phyloP scores from a whole-genome alignment of 2,113 vertebrate species.

The Meriones unguiculatus region DNA sequence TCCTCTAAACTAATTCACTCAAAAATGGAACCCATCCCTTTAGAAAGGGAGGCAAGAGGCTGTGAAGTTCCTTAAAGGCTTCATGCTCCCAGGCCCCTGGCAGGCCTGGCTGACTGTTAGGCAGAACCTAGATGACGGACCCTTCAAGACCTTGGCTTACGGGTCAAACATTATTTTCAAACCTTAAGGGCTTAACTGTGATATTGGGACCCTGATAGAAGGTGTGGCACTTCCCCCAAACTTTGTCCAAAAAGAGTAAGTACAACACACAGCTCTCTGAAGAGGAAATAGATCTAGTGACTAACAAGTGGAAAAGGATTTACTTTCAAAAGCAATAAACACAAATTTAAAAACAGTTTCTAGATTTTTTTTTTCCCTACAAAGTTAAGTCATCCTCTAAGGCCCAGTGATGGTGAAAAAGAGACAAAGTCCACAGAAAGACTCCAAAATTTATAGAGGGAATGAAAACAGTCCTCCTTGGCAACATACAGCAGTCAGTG shows the following conservation, averaged over 20 bases:
- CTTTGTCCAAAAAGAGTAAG: not conserved
- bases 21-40: not conserved
- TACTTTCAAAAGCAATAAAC: conserved; percentile 12
- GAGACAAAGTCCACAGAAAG: not conserved
- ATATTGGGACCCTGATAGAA: conserved; percentile 26
- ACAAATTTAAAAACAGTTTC: conserved; percentile 26
- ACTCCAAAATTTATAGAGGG: not conserved
- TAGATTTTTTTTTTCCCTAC: conserved; percentile 20
- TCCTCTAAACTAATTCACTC: conserved; percentile 5
- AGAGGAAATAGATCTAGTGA: conserved; percentile 10
- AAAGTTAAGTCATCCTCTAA: not conserved
- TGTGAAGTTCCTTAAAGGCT: not conserved
- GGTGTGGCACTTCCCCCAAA: conserved; percentile 40
- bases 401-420: not conserved
- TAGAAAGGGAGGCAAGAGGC: not conserved
- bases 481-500: not conserved
- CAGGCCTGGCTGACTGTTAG: not conserved
- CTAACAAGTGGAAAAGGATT: conserved; percentile 34
- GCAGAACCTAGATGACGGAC: not conserved
- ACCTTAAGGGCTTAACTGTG: not conserved
- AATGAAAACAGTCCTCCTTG: conserved; percentile 27
- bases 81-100: not conserved
- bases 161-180: conserved; percentile 21
- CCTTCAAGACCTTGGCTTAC: not conserved
- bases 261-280: not conserved